Conservation (phyloP, 2,113 vertebrate species). For the Micromys minutus region DNA sequence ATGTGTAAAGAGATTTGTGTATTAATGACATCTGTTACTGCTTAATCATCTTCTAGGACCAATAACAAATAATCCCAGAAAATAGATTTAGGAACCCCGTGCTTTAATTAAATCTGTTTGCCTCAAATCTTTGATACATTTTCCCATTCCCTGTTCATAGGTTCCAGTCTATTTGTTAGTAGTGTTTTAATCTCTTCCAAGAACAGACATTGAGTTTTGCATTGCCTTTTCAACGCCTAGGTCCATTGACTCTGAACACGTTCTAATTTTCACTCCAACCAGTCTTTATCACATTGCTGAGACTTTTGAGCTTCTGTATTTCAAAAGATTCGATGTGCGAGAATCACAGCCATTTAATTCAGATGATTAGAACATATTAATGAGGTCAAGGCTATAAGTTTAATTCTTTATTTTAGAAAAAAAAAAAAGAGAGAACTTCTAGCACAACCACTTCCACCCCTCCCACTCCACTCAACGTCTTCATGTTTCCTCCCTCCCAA, state of each 20-base stretch:
- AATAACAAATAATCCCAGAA: constrained; percentile 76
- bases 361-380: constrained; percentile 15
- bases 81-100: constrained; percentile 78
- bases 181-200: constrained; percentile 68
- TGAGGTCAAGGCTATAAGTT: not conserved
- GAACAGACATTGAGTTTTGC: constrained; percentile 64
- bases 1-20: constrained; percentile 68
- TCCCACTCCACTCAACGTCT: not conserved
- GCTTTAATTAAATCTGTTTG: constrained; percentile 80
- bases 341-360: constrained; percentile 4
- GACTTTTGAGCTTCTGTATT: constrained; percentile 56
- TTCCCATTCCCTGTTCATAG: constrained; percentile 46
- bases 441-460: no score
- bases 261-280: constrained; percentile 65
- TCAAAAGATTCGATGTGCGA: not conserved
- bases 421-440: no score
- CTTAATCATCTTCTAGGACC: constrained; percentile 76
- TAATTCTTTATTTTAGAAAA: not conserved
- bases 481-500: not conserved
- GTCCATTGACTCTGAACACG: constrained; percentile 49
- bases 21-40: constrained; percentile 78
- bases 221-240: constrained; percentile 56
- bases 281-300: constrained; percentile 62
- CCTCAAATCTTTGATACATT: constrained; percentile 62
- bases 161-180: constrained; percentile 50